Percentiles rank a stretch among this genome's conserved stretches.
phyloP scores from a whole-genome alignment of 2,113 vertebrate species.

The Lontra canadensis region DNA sequence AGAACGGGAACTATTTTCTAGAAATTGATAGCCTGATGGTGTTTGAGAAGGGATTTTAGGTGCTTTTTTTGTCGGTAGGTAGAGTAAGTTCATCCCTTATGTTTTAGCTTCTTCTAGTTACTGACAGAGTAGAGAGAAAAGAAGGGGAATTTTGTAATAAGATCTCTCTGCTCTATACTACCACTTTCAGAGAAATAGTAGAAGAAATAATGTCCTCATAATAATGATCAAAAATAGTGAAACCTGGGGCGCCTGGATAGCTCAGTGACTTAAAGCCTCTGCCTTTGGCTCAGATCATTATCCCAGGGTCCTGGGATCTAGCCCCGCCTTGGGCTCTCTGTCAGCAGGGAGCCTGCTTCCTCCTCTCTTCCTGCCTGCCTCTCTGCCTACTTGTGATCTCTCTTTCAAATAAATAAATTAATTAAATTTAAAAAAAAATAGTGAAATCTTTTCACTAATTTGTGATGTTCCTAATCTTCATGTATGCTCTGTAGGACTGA shows the following conservation, averaged over 20 bases:
- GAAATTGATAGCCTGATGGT: not conserved
- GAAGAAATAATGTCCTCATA: constrained; percentile 14
- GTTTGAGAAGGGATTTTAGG: constrained; percentile 41
- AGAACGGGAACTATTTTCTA: not conserved
- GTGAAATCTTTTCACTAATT: constrained; percentile 36
- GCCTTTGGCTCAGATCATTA: no score
- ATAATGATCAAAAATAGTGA: constrained; percentile 24
- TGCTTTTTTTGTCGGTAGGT: constrained; percentile 47
- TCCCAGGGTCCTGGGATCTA: no score
- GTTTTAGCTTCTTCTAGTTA: constrained; percentile 27
- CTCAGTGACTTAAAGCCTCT: no score
- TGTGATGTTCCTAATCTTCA: constrained; percentile 23
- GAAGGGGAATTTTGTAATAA: constrained; percentile 34
- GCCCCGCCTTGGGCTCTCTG: no score
- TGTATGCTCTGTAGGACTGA: not conserved
- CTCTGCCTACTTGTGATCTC: no score
- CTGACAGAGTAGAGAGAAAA: not conserved
- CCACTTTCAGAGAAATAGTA: constrained; percentile 33
- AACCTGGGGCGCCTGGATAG: not conserved
- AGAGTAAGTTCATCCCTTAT: not conserved
- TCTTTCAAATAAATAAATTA: no score
- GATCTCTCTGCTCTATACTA: constrained; percentile 4
- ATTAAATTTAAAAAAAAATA: not conserved
- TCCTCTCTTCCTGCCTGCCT: no score
- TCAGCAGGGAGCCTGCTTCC: no score